Conservation (phyloP, 2,888 invertebrate species). For the Neoscelio sp. region DNA sequence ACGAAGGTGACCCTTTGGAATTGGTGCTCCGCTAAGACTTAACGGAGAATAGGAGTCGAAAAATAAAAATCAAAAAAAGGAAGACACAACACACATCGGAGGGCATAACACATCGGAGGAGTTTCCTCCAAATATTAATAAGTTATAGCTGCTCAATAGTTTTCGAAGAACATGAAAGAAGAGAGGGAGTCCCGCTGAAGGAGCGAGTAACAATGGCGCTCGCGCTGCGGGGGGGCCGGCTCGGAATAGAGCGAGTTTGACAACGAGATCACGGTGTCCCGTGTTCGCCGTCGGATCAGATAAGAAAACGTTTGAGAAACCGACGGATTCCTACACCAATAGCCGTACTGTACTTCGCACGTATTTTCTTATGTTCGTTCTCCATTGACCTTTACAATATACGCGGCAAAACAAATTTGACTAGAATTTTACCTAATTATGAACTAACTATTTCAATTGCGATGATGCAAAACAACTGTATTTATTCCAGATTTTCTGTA, state of each 20-base stretch:
- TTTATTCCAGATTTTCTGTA: too few species aligned
- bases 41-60: conserved; percentile 43
- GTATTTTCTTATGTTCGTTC: conserved; percentile 73
- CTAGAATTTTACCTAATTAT: background rate
- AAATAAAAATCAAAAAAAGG: conserved; percentile 37
- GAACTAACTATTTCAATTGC: too few species aligned
- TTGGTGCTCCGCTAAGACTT: conserved; percentile 51
- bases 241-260: conserved; percentile 81
- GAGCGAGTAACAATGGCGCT: conserved; percentile 77
- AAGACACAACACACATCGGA: conserved; percentile 40
- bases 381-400: conserved; percentile 67
- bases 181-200: conserved; percentile 66
- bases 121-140: conserved; percentile 81
- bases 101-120: conserved; percentile 64
- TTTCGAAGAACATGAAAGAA: conserved; percentile 72
- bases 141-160: conserved; percentile 81
- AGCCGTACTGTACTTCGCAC: conserved; percentile 75
- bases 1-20: conserved; percentile 69
- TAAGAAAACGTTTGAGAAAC: conserved; percentile 79
- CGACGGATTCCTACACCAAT: conserved; percentile 73
- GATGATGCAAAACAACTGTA: too few species aligned
- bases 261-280: conserved; percentile 79
- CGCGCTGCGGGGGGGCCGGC: conserved; percentile 79
- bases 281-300: conserved; percentile 77
- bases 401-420: conserved; percentile 55